These are phyloP conservation scores for Dascyllus trimaculatus DNA, from an alignment of 2,113 vertebrate genomes.

Conservation along the genomic window DNA sequence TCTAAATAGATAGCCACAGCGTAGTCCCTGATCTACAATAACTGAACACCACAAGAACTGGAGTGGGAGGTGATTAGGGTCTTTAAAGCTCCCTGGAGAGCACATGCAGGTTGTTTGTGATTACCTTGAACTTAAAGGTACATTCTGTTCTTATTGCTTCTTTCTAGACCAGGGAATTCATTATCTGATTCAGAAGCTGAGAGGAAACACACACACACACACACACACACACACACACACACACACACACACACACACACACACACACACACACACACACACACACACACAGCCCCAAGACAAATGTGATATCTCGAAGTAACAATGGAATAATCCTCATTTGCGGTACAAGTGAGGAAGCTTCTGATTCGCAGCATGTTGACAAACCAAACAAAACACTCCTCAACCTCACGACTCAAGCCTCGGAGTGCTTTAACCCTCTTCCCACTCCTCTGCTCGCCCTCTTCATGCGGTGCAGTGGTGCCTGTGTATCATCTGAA, in stretches of 20 bases:
- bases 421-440: slow-evolving; percentile 66
- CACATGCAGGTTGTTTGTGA: slow-evolving; percentile 73
- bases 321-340: slow-evolving; percentile 48
- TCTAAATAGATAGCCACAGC: slow-evolving; percentile 63
- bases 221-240: neutral
- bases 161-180: slow-evolving; percentile 62
- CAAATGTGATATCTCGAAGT: slow-evolving; percentile 56
- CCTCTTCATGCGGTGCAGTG: slow-evolving; percentile 59
- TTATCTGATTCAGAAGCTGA: slow-evolving; percentile 63
- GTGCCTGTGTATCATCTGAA: slow-evolving; percentile 61
- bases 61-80: slow-evolving; percentile 78
- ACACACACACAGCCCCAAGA: slow-evolving; percentile 29
- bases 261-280: neutral
- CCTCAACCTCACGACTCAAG: slow-evolving; percentile 75
- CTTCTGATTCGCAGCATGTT: slow-evolving; percentile 46
- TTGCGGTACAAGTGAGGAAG: slow-evolving; percentile 32
- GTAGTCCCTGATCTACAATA: slow-evolving; percentile 72
- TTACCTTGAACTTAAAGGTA: slow-evolving; percentile 76
- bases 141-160: slow-evolving; percentile 69
- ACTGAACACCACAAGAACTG: slow-evolving; percentile 67
- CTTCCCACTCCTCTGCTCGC: slow-evolving; percentile 58
- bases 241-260: neutral
- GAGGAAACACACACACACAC: neutral
- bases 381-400: slow-evolving; percentile 68
- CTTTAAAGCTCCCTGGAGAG: slow-evolving; percentile 76